Percentiles rank a stretch among this genome's conserved stretches.
Conservation (phyloP, 2,113 vertebrate genomes). For the Calypte anna region DNA sequence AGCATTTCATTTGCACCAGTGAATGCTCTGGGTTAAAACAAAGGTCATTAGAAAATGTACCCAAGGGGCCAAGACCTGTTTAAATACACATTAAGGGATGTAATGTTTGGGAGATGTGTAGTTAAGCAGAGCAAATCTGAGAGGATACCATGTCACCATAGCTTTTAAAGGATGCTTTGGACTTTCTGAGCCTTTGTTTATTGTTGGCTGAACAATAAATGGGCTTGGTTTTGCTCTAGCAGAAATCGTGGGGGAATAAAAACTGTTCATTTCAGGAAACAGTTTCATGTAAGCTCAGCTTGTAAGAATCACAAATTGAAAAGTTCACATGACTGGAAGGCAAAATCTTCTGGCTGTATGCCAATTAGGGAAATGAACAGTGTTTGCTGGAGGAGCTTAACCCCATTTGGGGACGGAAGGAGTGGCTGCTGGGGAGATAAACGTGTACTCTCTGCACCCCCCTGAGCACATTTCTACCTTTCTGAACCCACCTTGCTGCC, state of each 20-base stretch:
- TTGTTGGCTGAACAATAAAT: neutral
- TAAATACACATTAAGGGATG: constrained; percentile 25
- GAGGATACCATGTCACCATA: neutral
- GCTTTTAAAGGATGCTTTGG: neutral
- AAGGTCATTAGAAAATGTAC: constrained; percentile 33
- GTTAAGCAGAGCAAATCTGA: constrained; percentile 4
- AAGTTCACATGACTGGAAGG: constrained; percentile 52
- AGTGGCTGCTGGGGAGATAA: neutral
- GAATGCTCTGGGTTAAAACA: neutral
- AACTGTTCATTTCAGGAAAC: constrained; percentile 43
- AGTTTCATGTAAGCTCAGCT: constrained; percentile 39
- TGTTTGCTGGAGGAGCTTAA: constrained; percentile 25
- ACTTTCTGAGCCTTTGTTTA: neutral
- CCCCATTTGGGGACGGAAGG: neutral
- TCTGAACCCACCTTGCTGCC: neutral
- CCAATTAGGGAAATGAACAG: constrained; percentile 19
- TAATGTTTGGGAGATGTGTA: neutral
- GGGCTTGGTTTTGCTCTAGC: neutral
- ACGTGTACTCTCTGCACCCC: accelerated
- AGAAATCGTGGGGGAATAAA: neutral
- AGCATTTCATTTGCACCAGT: neutral
- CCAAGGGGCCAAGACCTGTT: constrained; percentile 3
- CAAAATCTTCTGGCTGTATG: constrained; percentile 9
- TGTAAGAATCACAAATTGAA: constrained; percentile 50
- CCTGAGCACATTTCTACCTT: neutral